Evolutionary conservation across 2,888 invertebrate species (phyloP), one percentile per base, ranked within the genome.

Genomic region (Pollenia amentaria): DNA sequence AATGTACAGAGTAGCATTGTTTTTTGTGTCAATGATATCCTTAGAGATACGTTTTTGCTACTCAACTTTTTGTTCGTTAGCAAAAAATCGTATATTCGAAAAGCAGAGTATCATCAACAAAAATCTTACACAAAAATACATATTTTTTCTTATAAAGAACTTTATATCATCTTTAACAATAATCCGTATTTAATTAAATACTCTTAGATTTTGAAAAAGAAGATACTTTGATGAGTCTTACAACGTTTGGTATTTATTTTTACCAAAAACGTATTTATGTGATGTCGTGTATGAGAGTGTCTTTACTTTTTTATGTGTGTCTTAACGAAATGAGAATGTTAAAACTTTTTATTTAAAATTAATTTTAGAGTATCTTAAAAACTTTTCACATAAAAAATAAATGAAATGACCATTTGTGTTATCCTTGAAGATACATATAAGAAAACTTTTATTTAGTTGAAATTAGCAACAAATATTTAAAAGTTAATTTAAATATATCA

Each of bases 141-240:
- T 64, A 18, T 42, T 12, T 64, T 64, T 42, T 12, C 29, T 44
- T 42, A 10, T 4, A 29, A 40, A 62, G 2, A n/a, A 62, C 62
- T 18, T 44, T 64, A 44, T 64, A 44, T 64, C 44, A 18, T 64
- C 44, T 44, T 64, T 18, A 64, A 44, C 2, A 44, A 44, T 64
- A 64, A 64, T 64, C 64, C 64, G 64, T 18, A 64, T 64, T 64
- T 64, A 64, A 64, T 64, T 64, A 64, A 64, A 64, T 64, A 46
- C 64, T 64, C 21, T 64, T 18, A 21, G 6, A 42, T 64, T 38
- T 14, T 38, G 0, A 16, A 53, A 16, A 16, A 18, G 18, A 53
- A 53, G 1, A 14, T 48, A 53, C 9, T 6, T 18, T 53, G 16
- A 9, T 53, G 16, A 9, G 53, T 18, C 53, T 53, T 21, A 53